A percentile compares a stretch with the other conserved stretches of the same genome.
Conservation (phyloP, 1,140 invertebrate genomes). For the Frieseomelitta varia region DNA sequence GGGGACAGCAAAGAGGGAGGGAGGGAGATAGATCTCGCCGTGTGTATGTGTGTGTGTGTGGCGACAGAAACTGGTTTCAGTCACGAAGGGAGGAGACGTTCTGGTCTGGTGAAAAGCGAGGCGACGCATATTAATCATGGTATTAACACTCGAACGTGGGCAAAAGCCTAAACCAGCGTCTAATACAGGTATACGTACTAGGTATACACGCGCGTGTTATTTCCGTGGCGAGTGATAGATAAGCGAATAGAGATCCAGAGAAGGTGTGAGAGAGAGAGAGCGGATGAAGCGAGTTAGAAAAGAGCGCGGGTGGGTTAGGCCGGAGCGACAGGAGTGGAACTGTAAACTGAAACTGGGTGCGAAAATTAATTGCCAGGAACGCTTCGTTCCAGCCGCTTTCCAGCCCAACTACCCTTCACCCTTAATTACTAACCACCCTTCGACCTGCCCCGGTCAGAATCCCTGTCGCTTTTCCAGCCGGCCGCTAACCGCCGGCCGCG, state of each 20-base stretch:
- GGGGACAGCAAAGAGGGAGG: no score
- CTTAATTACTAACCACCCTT: slow-evolving; percentile 44
- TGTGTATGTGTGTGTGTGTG: background rate
- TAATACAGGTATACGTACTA: background rate
- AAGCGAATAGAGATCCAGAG: background rate
- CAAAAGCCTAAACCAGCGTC: slow-evolving; percentile 35
- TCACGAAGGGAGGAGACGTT: background rate
- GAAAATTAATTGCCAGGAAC: slow-evolving; percentile 54
- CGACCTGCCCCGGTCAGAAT: background rate
- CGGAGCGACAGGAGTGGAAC: background rate
- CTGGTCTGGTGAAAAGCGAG: slow-evolving; percentile 33
- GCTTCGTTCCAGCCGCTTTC: slow-evolving; percentile 33
- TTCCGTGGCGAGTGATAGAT: background rate
- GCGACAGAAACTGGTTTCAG: slow-evolving; percentile 1
- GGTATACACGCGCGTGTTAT: background rate
- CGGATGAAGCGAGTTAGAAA: background rate
- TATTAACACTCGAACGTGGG: slow-evolving; percentile 55
- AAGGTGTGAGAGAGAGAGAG: background rate
- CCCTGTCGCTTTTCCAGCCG: slow-evolving; percentile 30
- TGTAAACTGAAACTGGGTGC: slow-evolving; percentile 45
- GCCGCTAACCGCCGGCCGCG: slow-evolving; percentile 9
- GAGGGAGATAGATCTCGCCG: background rate
- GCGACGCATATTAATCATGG: slow-evolving; percentile 62
- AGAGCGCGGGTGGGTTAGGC: background rate
- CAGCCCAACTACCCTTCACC: slow-evolving; percentile 37